A percentile compares a stretch with the other conserved stretches of the same genome.
Conservation (phyloP, 2,113 vertebrate genomes). For the Leucoraja erinaceus region DNA sequence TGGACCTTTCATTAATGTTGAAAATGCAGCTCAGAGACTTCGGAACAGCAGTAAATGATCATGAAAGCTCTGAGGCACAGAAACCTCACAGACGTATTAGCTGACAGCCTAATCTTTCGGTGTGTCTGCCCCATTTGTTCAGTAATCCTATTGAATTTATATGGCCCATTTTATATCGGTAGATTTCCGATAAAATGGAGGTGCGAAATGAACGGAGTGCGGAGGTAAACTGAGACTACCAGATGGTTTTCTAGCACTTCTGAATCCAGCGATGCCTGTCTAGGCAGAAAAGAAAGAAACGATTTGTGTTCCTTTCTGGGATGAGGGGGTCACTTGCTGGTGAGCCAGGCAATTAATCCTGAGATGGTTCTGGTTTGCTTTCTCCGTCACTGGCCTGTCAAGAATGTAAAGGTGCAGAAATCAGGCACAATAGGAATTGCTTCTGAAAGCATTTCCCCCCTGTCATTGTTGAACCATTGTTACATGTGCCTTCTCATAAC, state of each 20-base stretch:
- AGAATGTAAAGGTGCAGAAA: neutral
- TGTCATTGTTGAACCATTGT: neutral
- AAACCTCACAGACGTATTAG: neutral
- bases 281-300: neutral
- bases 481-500: neutral
- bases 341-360: conserved; percentile 20
- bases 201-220: neutral
- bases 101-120: neutral
- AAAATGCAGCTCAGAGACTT: neutral
- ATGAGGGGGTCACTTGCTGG: conserved; percentile 18
- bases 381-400: conserved; percentile 18
- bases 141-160: conserved; percentile 10
- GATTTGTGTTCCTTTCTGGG: neutral
- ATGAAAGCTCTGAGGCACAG: neutral
- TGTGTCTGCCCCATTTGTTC: neutral
- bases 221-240: too few relatives aligned
- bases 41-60: neutral
- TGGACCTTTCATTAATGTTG: neutral
- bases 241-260: neutral
- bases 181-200: neutral
- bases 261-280: neutral
- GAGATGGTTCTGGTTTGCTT: conserved; percentile 27
- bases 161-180: neutral
- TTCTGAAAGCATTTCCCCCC: conserved; percentile 25
- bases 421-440: conserved; percentile 6